A percentile compares a stretch with the other conserved stretches of the same genome.
Evolutionary conservation across 2,113 vertebrate genomes (phyloP).

Genomic region (Alethe castanea): DNA sequence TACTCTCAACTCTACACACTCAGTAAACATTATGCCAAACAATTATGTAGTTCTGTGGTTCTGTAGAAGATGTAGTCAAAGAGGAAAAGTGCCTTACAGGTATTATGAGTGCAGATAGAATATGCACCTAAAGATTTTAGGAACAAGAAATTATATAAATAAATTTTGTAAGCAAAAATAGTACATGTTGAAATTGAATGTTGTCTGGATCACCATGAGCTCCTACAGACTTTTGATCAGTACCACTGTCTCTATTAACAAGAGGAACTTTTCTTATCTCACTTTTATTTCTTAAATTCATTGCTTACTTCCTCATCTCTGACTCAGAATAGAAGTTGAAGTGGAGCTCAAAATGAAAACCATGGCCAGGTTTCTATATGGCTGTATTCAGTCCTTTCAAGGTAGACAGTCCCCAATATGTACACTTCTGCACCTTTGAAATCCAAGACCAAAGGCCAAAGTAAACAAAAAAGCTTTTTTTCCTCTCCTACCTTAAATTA

Average conservation of each 20-base stretch:
- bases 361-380: not conserved
- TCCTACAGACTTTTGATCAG: not conserved
- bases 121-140: not conserved
- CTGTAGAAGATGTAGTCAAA: not conserved
- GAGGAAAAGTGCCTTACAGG: not conserved
- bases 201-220: not conserved
- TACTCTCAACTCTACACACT: not conserved
- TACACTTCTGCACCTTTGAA: slow-evolving; percentile 2
- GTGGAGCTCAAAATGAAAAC: not conserved
- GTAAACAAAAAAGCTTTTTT: not conserved
- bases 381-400: not conserved
- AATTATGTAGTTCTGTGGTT: not conserved
- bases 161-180: not conserved
- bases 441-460: not conserved
- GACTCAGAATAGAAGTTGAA: not conserved
- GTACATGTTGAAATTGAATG: not conserved
- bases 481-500: not conserved
- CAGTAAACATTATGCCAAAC: not conserved
- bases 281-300: not conserved
- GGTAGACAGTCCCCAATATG: not conserved
- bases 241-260: not conserved
- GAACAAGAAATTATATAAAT: not conserved
- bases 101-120: not conserved
- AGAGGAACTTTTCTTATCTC: not conserved
- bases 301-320: not conserved